Evolutionary conservation across 2,797 vertebrate species (phyloP).

Genomic region (Crocidura indochinensis): DNA sequence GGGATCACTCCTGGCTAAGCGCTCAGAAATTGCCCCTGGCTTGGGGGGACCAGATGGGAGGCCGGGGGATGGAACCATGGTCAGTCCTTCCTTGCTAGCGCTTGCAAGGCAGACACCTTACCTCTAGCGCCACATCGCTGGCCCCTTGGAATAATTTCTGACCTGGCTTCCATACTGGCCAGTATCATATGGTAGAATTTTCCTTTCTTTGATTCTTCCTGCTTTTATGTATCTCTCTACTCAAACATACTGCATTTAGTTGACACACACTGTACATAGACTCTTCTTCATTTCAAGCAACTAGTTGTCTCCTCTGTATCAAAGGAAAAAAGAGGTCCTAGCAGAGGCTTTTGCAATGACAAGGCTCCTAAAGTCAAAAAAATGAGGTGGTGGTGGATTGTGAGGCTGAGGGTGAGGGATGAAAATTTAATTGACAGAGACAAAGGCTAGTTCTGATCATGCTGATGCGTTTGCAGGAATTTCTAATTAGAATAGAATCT

Average conservation of each 20-base stretch:
- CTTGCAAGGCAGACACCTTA: no score
- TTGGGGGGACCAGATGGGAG: no score
- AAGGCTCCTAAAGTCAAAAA: not conserved
- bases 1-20: no score
- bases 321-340: not conserved
- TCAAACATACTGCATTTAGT: not conserved
- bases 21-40: no score
- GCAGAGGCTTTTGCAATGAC: not conserved
- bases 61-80: no score
- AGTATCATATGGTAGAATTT: not conserved
- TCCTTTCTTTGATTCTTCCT: no score
- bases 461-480: not conserved
- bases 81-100: no score
- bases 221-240: no score
- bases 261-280: not conserved
- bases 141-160: not conserved
- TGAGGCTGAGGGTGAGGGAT: not conserved
- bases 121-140: no score
- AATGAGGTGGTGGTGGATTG: not conserved
- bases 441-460: not conserved
- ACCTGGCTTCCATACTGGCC: not conserved
- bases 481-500: not conserved
- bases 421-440: not conserved
- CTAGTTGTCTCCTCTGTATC: not conserved
- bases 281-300: constrained; percentile 14